These are phyloP conservation scores for Dysidea cf. avara DNA, from an alignment of 37 sponge, comb jelly and placozoan species.

Conservation along the genomic window DNA sequence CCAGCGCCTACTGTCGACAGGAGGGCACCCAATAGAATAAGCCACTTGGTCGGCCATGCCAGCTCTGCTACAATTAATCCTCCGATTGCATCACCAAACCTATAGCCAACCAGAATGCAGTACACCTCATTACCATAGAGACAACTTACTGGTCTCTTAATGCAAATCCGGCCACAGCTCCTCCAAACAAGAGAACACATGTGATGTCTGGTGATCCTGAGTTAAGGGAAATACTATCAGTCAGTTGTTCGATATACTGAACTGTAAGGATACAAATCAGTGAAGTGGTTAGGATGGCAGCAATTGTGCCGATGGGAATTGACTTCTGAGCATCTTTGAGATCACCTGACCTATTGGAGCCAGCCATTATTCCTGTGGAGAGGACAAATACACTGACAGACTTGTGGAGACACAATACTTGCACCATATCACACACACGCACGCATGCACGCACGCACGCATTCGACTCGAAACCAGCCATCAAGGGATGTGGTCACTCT, in stretches of 20 bases:
- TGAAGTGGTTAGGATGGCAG: constrained; percentile 89
- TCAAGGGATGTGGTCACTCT: no score
- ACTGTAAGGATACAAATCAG: constrained; percentile 76
- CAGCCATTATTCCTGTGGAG: constrained; percentile 94
- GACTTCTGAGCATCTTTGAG: constrained; percentile 96
- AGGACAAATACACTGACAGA: not conserved
- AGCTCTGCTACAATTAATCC: constrained; percentile 73
- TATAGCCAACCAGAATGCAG: constrained; percentile 6
- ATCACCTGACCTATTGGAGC: constrained; percentile 97
- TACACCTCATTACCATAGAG: not conserved
- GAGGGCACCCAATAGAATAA: constrained; percentile 90
- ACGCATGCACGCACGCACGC: no score
- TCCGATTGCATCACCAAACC: constrained; percentile 81
- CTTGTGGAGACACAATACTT: no score
- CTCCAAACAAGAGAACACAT: constrained; percentile 91
- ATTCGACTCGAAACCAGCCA: no score
- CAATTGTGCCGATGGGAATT: constrained; percentile 93
- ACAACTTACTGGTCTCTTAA: constrained; percentile 82
- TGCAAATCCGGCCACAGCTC: constrained; percentile 67
- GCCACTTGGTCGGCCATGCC: constrained; percentile 78
- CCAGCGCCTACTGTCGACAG: constrained; percentile 94
- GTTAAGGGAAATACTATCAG: not conserved
- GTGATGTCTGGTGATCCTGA: constrained; percentile 61
- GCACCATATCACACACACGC: no score
- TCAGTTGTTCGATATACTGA: not conserved